These are phyloP conservation scores for Dendrolimus kikuchii DNA, from an alignment of 1,140 invertebrate species.

Conservation along the genomic window DNA sequence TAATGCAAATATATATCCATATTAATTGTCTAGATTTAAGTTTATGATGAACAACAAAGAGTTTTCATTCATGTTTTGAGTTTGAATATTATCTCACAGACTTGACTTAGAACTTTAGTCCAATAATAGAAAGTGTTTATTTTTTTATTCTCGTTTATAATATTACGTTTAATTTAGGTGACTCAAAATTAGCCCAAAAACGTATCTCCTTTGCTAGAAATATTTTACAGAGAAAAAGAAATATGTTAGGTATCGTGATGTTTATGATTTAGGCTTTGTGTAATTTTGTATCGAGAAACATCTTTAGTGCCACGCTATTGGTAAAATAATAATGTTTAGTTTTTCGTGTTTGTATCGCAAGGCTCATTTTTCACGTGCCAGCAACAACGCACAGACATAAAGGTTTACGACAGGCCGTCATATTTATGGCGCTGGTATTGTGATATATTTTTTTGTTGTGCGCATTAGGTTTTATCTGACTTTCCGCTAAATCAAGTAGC, in stretches of 20 bases:
- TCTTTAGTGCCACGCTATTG: conserved; percentile 25
- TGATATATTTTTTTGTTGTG: conserved; percentile 70
- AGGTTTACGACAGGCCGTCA: conserved; percentile 70
- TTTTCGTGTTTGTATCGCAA: conserved; percentile 54
- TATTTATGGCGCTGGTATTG: conserved; percentile 67
- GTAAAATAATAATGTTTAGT: conserved; percentile 43
- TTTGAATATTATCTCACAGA: too few relatives aligned
- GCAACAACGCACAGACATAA: conserved; percentile 62
- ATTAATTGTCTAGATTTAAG: too few relatives aligned
- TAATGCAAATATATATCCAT: too few relatives aligned
- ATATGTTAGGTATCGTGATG: not conserved
- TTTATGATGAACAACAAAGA: too few relatives aligned
- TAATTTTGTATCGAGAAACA: conserved; percentile 23
- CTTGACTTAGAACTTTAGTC: too few relatives aligned
- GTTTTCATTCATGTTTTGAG: too few relatives aligned
- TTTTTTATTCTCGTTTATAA: too few relatives aligned
- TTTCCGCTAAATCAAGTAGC: conserved; percentile 72
- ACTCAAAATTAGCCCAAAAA: too few relatives aligned
- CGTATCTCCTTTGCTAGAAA: too few relatives aligned
- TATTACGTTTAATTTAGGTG: too few relatives aligned
- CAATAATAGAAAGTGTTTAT: too few relatives aligned
- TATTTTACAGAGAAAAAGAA: too few relatives aligned
- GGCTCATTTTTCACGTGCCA: conserved; percentile 65
- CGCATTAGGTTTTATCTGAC: conserved; percentile 71
- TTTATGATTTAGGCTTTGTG: conserved; percentile 10